Base-by-base conservation (phyloP, 2,113 vertebrate species). In the Heptranchias perlo region DNA sequence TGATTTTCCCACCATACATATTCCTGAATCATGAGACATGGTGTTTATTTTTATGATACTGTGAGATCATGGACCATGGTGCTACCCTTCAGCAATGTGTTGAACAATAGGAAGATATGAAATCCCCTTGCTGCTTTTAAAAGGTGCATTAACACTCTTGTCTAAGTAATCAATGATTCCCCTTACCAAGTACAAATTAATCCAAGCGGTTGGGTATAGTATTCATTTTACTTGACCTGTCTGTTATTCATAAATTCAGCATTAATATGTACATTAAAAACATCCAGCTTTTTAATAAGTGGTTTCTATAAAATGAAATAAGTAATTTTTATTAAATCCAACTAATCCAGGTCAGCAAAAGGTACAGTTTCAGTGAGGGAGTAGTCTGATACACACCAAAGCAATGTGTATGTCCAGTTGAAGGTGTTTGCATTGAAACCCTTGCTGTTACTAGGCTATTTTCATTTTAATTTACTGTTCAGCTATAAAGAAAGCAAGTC, bases 221-320 rank as follows among this genome's bases (percentile, higher is more conserved):
- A 95, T 95, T 95, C 93, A 95, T 65, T 95, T 95, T 44, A 69
- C 64, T 31, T 91, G 87, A 52, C 23, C 87, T 91, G 52, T 52
- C 62, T 69, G 93, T 69, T 69, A 49, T 69, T 95, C 65, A 47
- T 52, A 49, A 95, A 95, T 69, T 89, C 10, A 31, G 49, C 31
- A 23, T 69, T 92, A 49, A 13, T 49, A 64, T 94, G 35, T 65
- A 65, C 39, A 44, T 13, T 87, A 31, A 95, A 39, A 95, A 95
- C 39, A 69, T 65, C 23, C 62, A 67, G 64, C 64, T 69, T 69
- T 95, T 67, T 69, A 94, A 94, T 69, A 94, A 94, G 6, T 69
- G 13, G 28, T 95, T 94, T 94, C 61, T 64, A 39, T 25, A 95
- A 67, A 65, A 69, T 28, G 21, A 4, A 65, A 94, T 39, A 8